Percentiles rank a stretch among this genome's conserved stretches.
Conservation (phyloP, 1,140 invertebrate genomes). For the Adoxophyes honmai region DNA sequence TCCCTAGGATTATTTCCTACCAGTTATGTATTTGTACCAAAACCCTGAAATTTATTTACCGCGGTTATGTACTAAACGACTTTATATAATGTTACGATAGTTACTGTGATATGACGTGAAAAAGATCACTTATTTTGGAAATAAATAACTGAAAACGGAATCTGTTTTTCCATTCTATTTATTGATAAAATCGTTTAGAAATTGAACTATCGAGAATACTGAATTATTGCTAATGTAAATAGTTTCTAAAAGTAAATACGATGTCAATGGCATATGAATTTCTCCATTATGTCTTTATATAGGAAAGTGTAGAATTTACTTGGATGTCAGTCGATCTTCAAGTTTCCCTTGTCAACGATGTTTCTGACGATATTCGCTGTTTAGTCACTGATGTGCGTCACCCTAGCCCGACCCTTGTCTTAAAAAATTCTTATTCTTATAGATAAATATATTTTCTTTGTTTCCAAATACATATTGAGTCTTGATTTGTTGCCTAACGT, state of each 20-base stretch:
- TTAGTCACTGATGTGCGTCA: slow-evolving; percentile 4
- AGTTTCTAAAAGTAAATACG: slow-evolving; percentile 28
- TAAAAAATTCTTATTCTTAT: background rate
- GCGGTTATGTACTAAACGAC: background rate
- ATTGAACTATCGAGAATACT: slow-evolving; percentile 1
- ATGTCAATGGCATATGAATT: slow-evolving; percentile 33
- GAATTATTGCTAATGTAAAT: slow-evolving; percentile 36
- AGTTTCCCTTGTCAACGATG: background rate
- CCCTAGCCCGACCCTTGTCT: background rate
- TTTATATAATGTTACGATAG: slow-evolving; percentile 11
- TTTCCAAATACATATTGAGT: background rate
- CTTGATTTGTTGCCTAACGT: background rate
- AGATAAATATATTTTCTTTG: background rate
- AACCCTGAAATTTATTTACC: background rate
- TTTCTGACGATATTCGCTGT: background rate
- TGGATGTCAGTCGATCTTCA: slow-evolving; percentile 2
- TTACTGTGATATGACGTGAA: slow-evolving; percentile 5
- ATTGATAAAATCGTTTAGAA: background rate
- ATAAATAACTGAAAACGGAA: background rate
- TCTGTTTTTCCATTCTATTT: slow-evolving; percentile 3
- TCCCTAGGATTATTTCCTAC: slow-evolving; percentile 37
- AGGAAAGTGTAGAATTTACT: background rate
- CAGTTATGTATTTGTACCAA: slow-evolving; percentile 29
- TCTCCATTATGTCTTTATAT: slow-evolving; percentile 28
- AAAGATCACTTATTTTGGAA: slow-evolving; percentile 5